Evolutionary conservation across 2,113 vertebrate species (phyloP).

Genomic region (Lagenorhynchus albirostris): DNA sequence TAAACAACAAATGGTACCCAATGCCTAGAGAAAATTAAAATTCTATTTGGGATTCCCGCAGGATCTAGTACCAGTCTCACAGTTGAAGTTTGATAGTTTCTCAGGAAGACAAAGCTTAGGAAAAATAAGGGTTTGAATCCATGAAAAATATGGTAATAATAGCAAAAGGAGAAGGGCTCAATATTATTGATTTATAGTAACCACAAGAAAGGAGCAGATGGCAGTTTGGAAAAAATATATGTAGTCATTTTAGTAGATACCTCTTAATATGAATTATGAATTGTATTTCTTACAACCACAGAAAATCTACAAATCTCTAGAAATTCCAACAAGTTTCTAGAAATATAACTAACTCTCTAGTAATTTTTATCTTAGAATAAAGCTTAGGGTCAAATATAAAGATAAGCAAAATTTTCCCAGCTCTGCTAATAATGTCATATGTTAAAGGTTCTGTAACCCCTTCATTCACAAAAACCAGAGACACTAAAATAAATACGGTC

Average conservation of each 20-base stretch:
- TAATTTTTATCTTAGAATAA: conserved; percentile 33
- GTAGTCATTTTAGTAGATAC: conserved; percentile 29
- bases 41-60: conserved; percentile 73
- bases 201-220: conserved; percentile 17
- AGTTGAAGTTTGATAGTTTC: conserved; percentile 72
- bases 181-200: conserved; percentile 60
- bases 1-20: conserved; percentile 73
- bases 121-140: conserved; percentile 60
- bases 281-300: background rate
- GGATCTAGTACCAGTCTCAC: conserved; percentile 27
- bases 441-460: background rate
- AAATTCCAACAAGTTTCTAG: conserved; percentile 19
- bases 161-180: conserved; percentile 45
- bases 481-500: conserved; percentile 10
- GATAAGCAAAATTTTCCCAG: background rate
- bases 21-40: conserved; percentile 74
- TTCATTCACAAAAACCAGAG: conserved; percentile 9
- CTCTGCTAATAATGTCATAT: background rate
- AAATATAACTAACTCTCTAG: conserved; percentile 12
- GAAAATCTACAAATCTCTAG: conserved; percentile 42
- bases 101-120: conserved; percentile 60
- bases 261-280: conserved; percentile 33
- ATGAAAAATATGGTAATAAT: conserved; percentile 47
- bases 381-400: background rate
- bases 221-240: conserved; percentile 12